Evolutionary conservation across 2,113 vertebrate genomes (phyloP), one percentile per base, ranked within the genome.

Genomic region (Amazona guildingii): DNA sequence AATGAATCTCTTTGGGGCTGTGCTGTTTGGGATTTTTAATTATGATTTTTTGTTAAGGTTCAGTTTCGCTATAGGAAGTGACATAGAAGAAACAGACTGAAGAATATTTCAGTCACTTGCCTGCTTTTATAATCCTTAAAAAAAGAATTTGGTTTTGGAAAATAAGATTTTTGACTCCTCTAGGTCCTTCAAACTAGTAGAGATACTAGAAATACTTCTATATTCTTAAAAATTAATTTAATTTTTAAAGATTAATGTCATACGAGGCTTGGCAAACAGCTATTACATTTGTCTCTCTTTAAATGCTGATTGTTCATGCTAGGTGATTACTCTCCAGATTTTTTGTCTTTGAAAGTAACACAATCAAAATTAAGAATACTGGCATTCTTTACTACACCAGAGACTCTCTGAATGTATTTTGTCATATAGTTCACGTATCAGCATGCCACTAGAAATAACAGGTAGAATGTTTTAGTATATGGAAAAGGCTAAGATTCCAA

Each of bases 21-120:
- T 83, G 52, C 52, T 79, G 4, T 44, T 79, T 62, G 20, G 7
- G 11, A 28, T 69, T 70, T 86, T 29, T 17, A 57, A 63, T 91
- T 94, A 92, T 41, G 70, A 87, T 91, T 70, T 87, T 35, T 94
- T 86, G 54, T 94, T 76, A 91, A 86, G 37, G 52, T 77, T 96
- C 69, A 29, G 48, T 96, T 97, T 82, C 81, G 33, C 94, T 93
- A 66, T 16, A 54, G 51, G 19, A 94, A 61, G 31, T 91, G 81
- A 83, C 55, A 66, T 44, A 77, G 86, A 87, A 80, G 21, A 84
- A 48, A 80, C n/a, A 94, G 25, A 89, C 59, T 93, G 88, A 92
- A 83, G 54, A 95, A 96, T 93, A 94, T 80, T 66, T 94, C 85
- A n/a, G 33, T 83, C n/a, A 62, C 7, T 44, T 92, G 28, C 29